phyloP scores from a whole-genome alignment of 2,797 vertebrate genomes.

The Mionectes olivaceus region DNA sequence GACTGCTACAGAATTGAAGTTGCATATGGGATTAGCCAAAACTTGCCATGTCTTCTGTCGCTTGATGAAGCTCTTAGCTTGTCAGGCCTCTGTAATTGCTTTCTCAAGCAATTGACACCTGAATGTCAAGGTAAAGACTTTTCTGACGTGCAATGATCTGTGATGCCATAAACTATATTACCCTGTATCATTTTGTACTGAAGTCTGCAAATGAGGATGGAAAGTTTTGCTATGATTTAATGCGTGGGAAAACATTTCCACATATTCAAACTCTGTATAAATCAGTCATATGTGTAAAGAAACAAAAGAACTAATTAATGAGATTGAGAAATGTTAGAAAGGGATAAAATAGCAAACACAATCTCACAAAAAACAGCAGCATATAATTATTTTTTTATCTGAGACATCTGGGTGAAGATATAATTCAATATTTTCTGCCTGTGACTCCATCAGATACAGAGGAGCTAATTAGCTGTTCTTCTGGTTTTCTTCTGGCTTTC shows the following conservation, averaged over 20 bases:
- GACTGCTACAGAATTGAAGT: neutral
- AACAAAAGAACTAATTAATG: neutral
- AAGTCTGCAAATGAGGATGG: neutral
- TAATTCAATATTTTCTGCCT: neutral
- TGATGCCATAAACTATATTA: neutral
- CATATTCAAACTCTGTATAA: neutral
- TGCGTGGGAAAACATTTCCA: neutral
- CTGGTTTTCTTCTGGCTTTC: neutral
- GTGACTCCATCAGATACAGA: neutral
- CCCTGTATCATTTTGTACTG: neutral
- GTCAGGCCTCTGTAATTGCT: slow-evolving; percentile 11
- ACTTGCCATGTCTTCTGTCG: neutral
- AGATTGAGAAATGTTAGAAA: neutral
- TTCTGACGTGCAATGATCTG: neutral
- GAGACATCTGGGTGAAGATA: neutral
- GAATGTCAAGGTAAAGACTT: neutral
- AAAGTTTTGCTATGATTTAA: neutral
- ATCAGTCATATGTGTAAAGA: neutral
- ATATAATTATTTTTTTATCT: neutral
- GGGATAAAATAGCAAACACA: neutral
- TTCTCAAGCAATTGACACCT: neutral
- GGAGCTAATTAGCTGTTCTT: neutral
- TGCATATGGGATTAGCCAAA: neutral
- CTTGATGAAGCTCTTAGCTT: neutral
- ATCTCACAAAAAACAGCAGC: neutral